These are phyloP conservation scores for Drosophila rhopaloa DNA, from an alignment of 1,140 invertebrate species.

Conservation along the genomic window DNA sequence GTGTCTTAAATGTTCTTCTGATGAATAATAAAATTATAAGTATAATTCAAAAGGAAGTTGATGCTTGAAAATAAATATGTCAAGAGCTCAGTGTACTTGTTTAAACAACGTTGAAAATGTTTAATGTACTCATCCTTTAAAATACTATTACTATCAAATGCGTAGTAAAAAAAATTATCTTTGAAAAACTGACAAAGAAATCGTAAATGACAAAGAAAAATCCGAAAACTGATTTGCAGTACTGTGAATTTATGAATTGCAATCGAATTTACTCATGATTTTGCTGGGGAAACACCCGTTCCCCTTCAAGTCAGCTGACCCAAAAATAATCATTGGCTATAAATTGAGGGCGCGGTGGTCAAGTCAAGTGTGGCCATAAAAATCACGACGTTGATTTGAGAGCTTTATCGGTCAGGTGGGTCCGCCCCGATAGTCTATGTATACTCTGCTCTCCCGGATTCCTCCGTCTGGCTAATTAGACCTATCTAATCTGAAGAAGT, in stretches of 20 bases:
- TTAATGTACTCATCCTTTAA: background rate
- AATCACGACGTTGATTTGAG: constrained; percentile 65
- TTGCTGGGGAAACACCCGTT: constrained; percentile 41
- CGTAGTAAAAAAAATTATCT: constrained; percentile 13
- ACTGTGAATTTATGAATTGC: constrained; percentile 31
- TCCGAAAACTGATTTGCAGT: constrained; percentile 32
- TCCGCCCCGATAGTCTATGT: background rate
- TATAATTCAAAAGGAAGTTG: background rate
- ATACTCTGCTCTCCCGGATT: constrained; percentile 9
- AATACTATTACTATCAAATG: background rate
- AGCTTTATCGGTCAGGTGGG: constrained; percentile 34
- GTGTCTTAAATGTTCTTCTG: background rate
- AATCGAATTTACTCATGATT: constrained; percentile 10
- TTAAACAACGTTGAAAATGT: too few relatives aligned
- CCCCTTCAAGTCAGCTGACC: constrained; percentile 61
- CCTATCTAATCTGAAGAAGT: constrained; percentile 31
- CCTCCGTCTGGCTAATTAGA: constrained; percentile 20
- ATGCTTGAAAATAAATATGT: background rate
- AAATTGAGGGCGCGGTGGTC: constrained; percentile 42
- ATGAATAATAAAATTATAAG: constrained; percentile 3
- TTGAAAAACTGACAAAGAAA: constrained; percentile 26
- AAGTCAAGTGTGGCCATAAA: constrained; percentile 68
- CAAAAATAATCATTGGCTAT: constrained; percentile 52
- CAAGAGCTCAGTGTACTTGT: too few relatives aligned
- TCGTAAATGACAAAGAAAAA: constrained; percentile 33